Percentiles rank a stretch among this genome's conserved stretches.
These are phyloP conservation scores for Paralvinella palmiformis DNA, from an alignment of 1,140 invertebrate genomes.

Conservation along the genomic window DNA sequence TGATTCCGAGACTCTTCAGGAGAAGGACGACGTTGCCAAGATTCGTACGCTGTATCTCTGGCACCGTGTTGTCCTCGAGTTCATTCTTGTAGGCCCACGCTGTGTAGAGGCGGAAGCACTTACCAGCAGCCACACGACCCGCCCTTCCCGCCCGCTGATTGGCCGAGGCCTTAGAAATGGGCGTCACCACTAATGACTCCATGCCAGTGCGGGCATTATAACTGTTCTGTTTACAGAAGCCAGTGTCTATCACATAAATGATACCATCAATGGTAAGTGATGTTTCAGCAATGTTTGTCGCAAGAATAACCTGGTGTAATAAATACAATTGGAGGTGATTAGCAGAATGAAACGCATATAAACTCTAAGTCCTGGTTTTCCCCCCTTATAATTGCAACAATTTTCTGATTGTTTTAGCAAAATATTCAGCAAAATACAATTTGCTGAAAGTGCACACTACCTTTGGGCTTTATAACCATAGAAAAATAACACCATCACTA, in stretches of 20 bases:
- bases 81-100: slow-evolving; percentile 94
- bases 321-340: no score
- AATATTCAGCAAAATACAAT: no score
- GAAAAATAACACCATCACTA: slow-evolving; percentile 6
- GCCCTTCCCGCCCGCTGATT: slow-evolving; percentile 49
- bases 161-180: slow-evolving; percentile 76
- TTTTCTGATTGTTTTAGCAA: no score
- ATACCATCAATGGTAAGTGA: slow-evolving; percentile 99
- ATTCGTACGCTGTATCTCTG: slow-evolving; percentile 61
- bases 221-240: slow-evolving; percentile 98
- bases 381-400: no score
- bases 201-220: slow-evolving; percentile 97
- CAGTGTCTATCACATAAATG: slow-evolving; percentile 98
- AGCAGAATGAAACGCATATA: no score
- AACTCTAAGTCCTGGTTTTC: no score
- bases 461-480: no score
- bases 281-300: slow-evolving; percentile 99
- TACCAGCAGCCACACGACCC: slow-evolving; percentile 60
- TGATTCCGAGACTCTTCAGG: slow-evolving; percentile 61
- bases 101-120: slow-evolving; percentile 91
- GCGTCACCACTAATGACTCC: slow-evolving; percentile 95
- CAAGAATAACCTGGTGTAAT: slow-evolving; percentile 72
- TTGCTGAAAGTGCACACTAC: no score
- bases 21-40: slow-evolving; percentile 51
- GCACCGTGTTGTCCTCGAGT: slow-evolving; percentile 94